Percentiles rank a stretch among this genome's conserved stretches.
These are phyloP conservation scores for Jacana jacana DNA, from an alignment of 2,113 vertebrate genomes.

Conservation along the genomic window DNA sequence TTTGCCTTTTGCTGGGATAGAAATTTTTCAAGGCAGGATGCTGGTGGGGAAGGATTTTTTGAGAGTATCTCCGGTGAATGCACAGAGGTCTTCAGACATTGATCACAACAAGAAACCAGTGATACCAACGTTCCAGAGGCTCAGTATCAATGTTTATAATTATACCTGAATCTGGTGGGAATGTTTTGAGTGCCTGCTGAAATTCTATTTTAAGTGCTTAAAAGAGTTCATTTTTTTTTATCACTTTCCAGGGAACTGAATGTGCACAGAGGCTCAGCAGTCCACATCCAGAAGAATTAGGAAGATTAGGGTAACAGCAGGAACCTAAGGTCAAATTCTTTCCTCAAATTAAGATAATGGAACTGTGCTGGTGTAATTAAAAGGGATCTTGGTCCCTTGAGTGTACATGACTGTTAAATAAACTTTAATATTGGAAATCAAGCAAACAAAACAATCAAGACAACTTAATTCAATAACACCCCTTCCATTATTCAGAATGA, in stretches of 20 bases:
- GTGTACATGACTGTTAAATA: neutral
- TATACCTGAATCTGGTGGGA: neutral
- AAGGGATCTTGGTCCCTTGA: neutral
- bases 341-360: slow-evolving; percentile 36
- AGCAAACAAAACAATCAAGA: neutral
- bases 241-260: slow-evolving; percentile 35
- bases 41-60: neutral
- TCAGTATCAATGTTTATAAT: neutral
- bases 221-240: neutral
- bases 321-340: slow-evolving; percentile 49
- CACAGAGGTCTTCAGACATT: neutral
- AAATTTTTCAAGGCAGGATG: neutral
- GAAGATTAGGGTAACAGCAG: slow-evolving; percentile 55
- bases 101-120: neutral
- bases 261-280: slow-evolving; percentile 23
- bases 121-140: neutral
- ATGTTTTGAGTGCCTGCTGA: neutral
- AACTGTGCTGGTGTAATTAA: neutral
- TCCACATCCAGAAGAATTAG: slow-evolving; percentile 40
- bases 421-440: slow-evolving; percentile 42
- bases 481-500: neutral
- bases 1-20: neutral
- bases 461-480: neutral
- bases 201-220: neutral
- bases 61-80: neutral